phyloP scores from a whole-genome alignment of 2,797 vertebrate genomes.

The Acanthurus leucopareius region DNA sequence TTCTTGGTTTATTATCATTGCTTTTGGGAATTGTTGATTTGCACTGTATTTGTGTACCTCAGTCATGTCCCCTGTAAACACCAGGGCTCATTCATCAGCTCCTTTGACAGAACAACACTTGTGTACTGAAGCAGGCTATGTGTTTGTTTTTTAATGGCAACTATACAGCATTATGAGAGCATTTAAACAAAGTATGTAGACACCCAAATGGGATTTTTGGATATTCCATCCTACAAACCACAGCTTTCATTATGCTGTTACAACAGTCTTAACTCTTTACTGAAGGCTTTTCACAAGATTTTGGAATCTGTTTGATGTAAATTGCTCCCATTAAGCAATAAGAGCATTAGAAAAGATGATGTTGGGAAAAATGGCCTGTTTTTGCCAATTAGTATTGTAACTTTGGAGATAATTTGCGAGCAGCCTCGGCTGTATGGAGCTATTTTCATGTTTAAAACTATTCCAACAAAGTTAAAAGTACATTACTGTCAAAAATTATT shows the following conservation, averaged over 20 bases:
- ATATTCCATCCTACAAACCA: background rate
- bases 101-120: conserved; percentile 36
- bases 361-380: too few relatives aligned
- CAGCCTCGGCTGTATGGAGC: too few relatives aligned
- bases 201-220: background rate
- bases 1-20: conserved; percentile 36
- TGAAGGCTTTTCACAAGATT: conserved; percentile 4
- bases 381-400: too few relatives aligned
- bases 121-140: conserved; percentile 22
- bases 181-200: background rate
- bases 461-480: background rate
- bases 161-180: background rate
- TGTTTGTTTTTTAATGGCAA: conserved; percentile 32
- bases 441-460: background rate
- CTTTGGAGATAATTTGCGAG: too few relatives aligned
- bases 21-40: conserved; percentile 55
- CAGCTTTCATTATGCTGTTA: background rate
- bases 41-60: conserved; percentile 33
- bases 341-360: too few relatives aligned
- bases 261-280: background rate
- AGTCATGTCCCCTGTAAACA: conserved; percentile 37
- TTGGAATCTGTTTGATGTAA: background rate
- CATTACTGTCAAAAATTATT: background rate
- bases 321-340: too few relatives aligned
- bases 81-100: conserved; percentile 49